Evolutionary conservation across 2,888 invertebrate species (phyloP).

Genomic region (Mesodorylaimus sp.): DNA sequence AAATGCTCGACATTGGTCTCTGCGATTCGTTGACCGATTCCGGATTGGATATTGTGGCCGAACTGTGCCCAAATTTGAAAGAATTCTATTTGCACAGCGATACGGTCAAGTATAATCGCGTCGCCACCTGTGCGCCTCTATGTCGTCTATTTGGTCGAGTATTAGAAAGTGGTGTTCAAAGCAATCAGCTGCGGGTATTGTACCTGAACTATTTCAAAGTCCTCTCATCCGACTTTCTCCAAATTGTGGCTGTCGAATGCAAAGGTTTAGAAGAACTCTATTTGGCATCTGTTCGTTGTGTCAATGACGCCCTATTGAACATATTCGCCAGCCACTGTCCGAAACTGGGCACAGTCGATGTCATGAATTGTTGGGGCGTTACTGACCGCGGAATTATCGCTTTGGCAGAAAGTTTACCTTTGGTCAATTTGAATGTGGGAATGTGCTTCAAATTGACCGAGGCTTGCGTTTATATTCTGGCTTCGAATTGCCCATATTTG

Average conservation of each 20-base stretch:
- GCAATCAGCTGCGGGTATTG: not conserved
- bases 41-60: constrained; percentile 1
- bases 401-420: not conserved
- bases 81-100: constrained; percentile 6
- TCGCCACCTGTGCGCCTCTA: constrained; percentile 3
- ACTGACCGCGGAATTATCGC: not conserved
- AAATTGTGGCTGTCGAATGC: not conserved
- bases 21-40: constrained; percentile 6
- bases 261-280: constrained; percentile 3
- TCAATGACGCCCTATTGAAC: not conserved
- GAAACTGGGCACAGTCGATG: not conserved
- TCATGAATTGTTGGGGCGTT: not conserved
- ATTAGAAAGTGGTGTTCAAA: not conserved
- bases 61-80: not conserved
- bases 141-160: not conserved
- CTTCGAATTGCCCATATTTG: not conserved
- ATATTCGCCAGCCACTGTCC: not conserved
- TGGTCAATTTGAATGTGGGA: not conserved
- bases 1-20: constrained; percentile 5
- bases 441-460: constrained; percentile 1
- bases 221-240: constrained; percentile 1
- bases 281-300: constrained; percentile 2
- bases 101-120: constrained; percentile 5
- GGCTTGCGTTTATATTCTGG: not conserved
- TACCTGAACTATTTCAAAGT: constrained; percentile 7